Evolutionary conservation across 1,140 invertebrate genomes (phyloP), one percentile per base, ranked within the genome.

Genomic region (Campoletis sonorensis): DNA sequence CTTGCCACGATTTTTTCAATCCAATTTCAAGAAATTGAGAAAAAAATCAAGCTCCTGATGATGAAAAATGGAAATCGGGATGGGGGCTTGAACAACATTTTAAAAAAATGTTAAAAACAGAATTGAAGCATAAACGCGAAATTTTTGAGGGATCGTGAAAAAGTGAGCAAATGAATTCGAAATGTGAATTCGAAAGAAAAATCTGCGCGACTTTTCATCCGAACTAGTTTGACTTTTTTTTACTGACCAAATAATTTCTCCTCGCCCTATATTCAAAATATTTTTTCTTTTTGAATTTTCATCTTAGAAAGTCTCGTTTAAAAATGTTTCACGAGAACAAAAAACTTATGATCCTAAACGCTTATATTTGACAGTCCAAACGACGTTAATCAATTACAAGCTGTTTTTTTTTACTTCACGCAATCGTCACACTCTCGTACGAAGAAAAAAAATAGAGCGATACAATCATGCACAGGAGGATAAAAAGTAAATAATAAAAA

Each of bases 11-110:
- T n/a, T 58, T 23, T n/a, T 58, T 58, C 21, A 58, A 58, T n/a
- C 54, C 54, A n/a, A 45, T 45, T 58, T 58, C 54, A 10, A 58
- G 13, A 10, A 58, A 58, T 58, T n/a, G 18, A 58, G 16, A 58
- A 23, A 58, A n/a, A n/a, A n/a, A 58, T 33, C 21, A n/a, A 58
- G 54, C 54, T 58, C 54, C 18, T 37, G 18, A 58, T 15, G 21
- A 23, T 58, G 54, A 21, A 45, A 45, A 45, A 10, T 58, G 5
- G 54, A 58, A 23, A 58, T n/a, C 21, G 21, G 54, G 5, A 45
- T 5, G 21, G 54, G 54, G 54, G 54, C 54, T 58, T 58, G 54
- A 58, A 58, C 54, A 58, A 58, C 54, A 58, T 58, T n/a, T 58
- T 8, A 58, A 58, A 58, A n/a, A n/a, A 58, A n/a, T 45, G 7